These are phyloP conservation scores for Alviniconcha marisindica DNA, from an alignment of 1,140 invertebrate genomes.

Conservation along the genomic window DNA sequence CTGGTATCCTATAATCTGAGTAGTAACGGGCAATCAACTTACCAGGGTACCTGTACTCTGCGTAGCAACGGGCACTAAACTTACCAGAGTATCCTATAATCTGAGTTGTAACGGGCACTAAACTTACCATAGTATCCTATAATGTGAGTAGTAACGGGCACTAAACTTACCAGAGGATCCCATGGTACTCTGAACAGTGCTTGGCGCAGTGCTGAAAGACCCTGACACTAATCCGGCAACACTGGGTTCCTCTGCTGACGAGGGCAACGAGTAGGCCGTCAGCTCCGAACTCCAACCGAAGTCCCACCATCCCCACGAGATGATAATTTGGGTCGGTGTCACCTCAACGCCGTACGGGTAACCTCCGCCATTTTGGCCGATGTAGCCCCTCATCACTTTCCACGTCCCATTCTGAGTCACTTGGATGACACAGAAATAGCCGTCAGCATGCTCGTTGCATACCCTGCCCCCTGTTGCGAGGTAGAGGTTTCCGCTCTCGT, in stretches of 20 bases:
- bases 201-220: background rate
- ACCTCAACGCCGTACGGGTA: background rate
- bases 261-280: conserved; percentile 1
- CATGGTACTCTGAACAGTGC: background rate
- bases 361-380: background rate
- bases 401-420: background rate
- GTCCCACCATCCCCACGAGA: background rate
- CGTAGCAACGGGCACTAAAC: no score
- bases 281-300: background rate
- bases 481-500: background rate
- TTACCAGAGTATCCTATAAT: no score
- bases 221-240: background rate
- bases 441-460: background rate
- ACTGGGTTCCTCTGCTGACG: background rate
- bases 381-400: background rate
- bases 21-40: no score
- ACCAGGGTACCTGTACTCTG: no score
- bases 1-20: no score
- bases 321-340: background rate
- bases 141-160: no score
- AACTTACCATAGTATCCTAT: no score
- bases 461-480: background rate
- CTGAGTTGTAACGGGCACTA: no score
- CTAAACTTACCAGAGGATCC: no score
- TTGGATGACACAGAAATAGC: background rate